Evolutionary conservation across 2,113 vertebrate genomes (phyloP).

Genomic region (Baryphthengus martii): DNA sequence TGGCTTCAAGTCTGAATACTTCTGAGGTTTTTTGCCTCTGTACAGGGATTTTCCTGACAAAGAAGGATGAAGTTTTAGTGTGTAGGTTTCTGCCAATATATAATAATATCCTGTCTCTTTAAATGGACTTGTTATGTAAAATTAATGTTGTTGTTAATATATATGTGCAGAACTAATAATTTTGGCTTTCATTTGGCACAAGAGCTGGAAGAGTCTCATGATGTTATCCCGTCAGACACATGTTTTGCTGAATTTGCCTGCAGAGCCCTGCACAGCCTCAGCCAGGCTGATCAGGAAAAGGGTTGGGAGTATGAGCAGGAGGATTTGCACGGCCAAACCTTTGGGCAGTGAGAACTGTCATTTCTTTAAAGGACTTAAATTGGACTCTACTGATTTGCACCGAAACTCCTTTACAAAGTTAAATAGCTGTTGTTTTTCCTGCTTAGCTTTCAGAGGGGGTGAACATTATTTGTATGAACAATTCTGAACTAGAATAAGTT

Average conservation of each 20-base stretch:
- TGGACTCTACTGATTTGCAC: background rate
- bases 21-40: background rate
- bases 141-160: background rate
- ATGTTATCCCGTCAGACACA: background rate
- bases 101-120: background rate
- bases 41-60: background rate
- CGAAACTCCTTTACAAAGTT: background rate
- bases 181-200: background rate
- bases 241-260: background rate
- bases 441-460: background rate
- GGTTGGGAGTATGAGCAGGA: fast-evolving
- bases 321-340: background rate
- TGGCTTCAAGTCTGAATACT: background rate
- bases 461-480: background rate
- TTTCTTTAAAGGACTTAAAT: background rate
- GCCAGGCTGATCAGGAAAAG: fast-evolving
- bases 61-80: background rate
- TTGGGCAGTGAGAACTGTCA: background rate
- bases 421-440: background rate
- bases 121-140: background rate
- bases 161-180: background rate
- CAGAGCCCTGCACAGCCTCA: background rate
- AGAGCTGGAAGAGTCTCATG: background rate
- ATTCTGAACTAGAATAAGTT: background rate
- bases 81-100: background rate